Evolutionary conservation across 2,888 invertebrate genomes (phyloP), one percentile per base, ranked within the genome.

Genomic region (Charanyca ferruginea): DNA sequence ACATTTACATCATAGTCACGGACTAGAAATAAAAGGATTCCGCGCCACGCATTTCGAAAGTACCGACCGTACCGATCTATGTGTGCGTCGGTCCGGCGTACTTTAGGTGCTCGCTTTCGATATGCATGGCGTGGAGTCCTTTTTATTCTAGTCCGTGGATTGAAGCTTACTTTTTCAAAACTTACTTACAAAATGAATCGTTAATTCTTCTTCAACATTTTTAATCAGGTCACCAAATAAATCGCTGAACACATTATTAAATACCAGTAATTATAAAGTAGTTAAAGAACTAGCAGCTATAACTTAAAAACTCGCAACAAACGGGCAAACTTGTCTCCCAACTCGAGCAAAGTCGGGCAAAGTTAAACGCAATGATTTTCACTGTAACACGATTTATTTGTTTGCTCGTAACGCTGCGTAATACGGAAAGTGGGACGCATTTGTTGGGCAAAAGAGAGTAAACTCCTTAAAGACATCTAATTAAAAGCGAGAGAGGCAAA

Each of bases 381-480:
- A 60, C 63, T 76, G 74, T 72, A 73, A 70, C 53, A 55, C 75
- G 85, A 91, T 90, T 91, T 90, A 91, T 90, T 86, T 91, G 91
- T 91, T 91, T 91, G 85, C 85, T 73, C 63, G 63, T 72, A 85
- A 66, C 61, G 59, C 85, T 85, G 70, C 75, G 84, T 85, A 85
- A 85, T 72, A 77, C 80, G 83, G 83, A 83, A 89, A 89, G 79
- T 87, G 66, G 87, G 72, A 75, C 85, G 73, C 83, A 83, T 85
- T 81, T 77, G 76, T 75, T 71, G 61, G 71, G 79, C 66, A 63
- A 61, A 79, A 83, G 70, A 77, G 74, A 77, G 64, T 65, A 74
- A 84, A 87, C 82, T 84, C 72, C 85, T 80, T 85, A 84, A 85
- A 85, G 84, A 86, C 83, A 84, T 91, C 88, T 88, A 90, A 91